Conservation (phyloP, 2,888 invertebrate genomes). For the Choreutis nemorana region DNA sequence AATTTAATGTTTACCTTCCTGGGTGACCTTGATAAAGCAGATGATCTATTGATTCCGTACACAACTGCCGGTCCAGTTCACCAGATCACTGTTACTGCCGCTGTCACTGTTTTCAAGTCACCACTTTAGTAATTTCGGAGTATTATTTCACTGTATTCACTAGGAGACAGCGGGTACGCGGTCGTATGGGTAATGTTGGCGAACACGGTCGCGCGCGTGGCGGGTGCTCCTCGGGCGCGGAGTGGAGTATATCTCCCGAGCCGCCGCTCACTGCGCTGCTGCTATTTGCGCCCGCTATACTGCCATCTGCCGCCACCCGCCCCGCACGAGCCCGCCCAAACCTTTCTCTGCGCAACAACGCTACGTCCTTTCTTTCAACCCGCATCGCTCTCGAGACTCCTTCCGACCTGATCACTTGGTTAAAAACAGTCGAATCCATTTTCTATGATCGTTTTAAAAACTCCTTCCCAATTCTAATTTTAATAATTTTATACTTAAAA, state of each 20-base stretch:
- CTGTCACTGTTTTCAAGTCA: too few relatives aligned
- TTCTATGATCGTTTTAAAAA: too few relatives aligned
- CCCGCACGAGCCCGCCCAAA: slow-evolving; percentile 39
- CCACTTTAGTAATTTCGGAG: too few relatives aligned
- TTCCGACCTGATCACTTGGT: slow-evolving; percentile 7
- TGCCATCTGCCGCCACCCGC: slow-evolving; percentile 42
- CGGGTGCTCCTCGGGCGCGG: slow-evolving; percentile 31
- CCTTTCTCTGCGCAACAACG: slow-evolving; percentile 55
- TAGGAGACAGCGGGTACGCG: slow-evolving; percentile 8
- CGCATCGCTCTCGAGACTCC: slow-evolving; percentile 11
- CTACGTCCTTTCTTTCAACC: slow-evolving; percentile 24
- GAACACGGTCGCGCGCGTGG: slow-evolving; percentile 10
- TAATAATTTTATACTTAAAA: too few relatives aligned
- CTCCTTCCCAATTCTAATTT: too few relatives aligned
- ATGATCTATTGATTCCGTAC: slow-evolving; percentile 29
- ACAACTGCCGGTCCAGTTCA: slow-evolving; percentile 24
- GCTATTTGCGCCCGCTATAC: slow-evolving; percentile 60
- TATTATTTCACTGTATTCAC: too few relatives aligned
- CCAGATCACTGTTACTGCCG: too few relatives aligned
- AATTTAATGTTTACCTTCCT: slow-evolving; percentile 38
- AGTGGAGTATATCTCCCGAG: slow-evolving; percentile 11
- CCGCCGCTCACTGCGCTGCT: slow-evolving; percentile 35
- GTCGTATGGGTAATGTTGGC: slow-evolving; percentile 1
- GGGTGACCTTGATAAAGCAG: slow-evolving; percentile 37
- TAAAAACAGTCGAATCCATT: slow-evolving; percentile 2